phyloP scores from a whole-genome alignment of 1,140 invertebrate genomes.

The Cotesia glomerata region DNA sequence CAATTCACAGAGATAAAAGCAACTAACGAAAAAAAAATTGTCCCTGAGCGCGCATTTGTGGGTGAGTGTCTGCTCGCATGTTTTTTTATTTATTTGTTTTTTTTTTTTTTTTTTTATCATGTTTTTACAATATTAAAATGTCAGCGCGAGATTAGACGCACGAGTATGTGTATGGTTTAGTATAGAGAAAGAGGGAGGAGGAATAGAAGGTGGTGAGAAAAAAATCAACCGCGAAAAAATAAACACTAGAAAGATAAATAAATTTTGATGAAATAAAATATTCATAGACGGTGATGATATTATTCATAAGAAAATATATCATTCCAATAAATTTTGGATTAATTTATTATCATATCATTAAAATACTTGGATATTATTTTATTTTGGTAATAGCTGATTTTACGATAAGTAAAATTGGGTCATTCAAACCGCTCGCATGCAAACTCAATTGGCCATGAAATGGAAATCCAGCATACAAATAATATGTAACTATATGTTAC shows the following conservation, averaged over 20 bases:
- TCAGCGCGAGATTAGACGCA: not conserved
- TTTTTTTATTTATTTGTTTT: not conserved
- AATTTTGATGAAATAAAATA: not conserved
- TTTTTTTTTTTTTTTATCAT: too few species aligned
- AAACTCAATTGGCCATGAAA: constrained; percentile 23
- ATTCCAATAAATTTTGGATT: not conserved
- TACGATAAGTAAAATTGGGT: constrained; percentile 18
- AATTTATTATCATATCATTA: not conserved
- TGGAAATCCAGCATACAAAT: constrained; percentile 6
- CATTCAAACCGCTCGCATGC: constrained; percentile 19
- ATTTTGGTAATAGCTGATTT: constrained; percentile 12
- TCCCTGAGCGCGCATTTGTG: constrained; percentile 6
- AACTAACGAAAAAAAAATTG: constrained; percentile 2
- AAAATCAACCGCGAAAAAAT: too few species aligned
- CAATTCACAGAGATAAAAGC: not conserved
- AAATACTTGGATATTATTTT: not conserved
- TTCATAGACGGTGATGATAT: too few species aligned
- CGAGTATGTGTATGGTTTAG: not conserved
- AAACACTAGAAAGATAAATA: not conserved
- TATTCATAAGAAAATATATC: not conserved
- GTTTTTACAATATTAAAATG: not conserved
- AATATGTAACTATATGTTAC: not conserved
- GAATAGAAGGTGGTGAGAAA: too few species aligned
- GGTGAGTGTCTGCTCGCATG: not conserved
- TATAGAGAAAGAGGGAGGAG: not conserved